Evolutionary conservation across 2,113 vertebrate genomes (phyloP).

Genomic region (Acanthochromis polyacanthus): DNA sequence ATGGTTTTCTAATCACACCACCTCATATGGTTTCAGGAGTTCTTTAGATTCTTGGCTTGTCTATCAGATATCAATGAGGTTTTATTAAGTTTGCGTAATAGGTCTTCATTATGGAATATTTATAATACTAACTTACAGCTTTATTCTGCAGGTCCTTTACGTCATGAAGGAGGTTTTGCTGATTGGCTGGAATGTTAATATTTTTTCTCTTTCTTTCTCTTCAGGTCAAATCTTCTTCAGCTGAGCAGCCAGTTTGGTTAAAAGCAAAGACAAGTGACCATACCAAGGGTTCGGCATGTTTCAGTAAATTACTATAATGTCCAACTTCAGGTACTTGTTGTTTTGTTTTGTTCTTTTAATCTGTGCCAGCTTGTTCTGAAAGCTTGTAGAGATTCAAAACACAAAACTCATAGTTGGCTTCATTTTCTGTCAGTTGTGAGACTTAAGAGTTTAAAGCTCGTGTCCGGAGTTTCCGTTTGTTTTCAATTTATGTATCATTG

Average conservation of each 20-base stretch:
- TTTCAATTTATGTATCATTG: too few relatives aligned
- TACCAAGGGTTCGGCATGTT: constrained; percentile 35
- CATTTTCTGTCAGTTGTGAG: too few relatives aligned
- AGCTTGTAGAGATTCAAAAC: too few relatives aligned
- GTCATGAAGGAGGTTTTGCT: background rate
- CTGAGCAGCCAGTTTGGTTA: background rate
- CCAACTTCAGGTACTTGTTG: too few relatives aligned
- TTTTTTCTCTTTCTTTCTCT: constrained; percentile 26
- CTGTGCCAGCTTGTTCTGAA: too few relatives aligned
- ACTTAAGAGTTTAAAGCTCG: too few relatives aligned
- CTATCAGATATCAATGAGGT: background rate
- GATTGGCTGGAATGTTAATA: constrained; percentile 29
- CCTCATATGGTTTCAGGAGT: constrained; percentile 7
- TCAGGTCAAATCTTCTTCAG: constrained; percentile 43
- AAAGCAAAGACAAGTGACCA: constrained; percentile 11
- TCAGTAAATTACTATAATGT: background rate
- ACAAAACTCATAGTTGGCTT: too few relatives aligned
- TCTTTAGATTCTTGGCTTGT: background rate
- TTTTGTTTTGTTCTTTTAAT: too few relatives aligned
- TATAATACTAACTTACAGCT: constrained; percentile 34
- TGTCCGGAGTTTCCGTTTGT: too few relatives aligned
- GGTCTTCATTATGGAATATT: background rate
- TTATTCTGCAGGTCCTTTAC: constrained; percentile 48
- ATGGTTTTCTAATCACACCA: background rate
- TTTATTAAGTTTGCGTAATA: constrained; percentile 27